A percentile compares a stretch with the other conserved stretches of the same genome.
phyloP scores from a whole-genome alignment of 23 tunicate species.

The Botrylloides violaceus region DNA sequence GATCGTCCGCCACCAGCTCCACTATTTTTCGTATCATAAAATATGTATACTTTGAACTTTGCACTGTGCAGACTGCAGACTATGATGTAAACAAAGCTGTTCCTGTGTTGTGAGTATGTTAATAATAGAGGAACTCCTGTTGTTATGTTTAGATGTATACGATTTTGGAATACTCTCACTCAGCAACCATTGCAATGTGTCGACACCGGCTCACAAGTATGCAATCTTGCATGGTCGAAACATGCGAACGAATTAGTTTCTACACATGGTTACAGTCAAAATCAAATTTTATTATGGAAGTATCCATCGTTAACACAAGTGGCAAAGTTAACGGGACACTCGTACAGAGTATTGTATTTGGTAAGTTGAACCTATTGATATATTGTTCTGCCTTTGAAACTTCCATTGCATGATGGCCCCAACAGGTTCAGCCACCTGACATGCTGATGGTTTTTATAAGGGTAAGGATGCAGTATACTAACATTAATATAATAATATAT shows the following conservation, averaged over 20 bases:
- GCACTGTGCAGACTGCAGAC: too few relatives aligned
- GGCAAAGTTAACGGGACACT: slow-evolving; percentile 92
- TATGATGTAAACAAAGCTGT: too few relatives aligned
- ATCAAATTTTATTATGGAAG: slow-evolving; percentile 94
- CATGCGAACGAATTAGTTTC: slow-evolving; percentile 96
- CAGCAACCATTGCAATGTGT: slow-evolving; percentile 87
- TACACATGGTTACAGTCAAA: slow-evolving; percentile 97
- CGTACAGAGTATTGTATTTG: slow-evolving; percentile 84
- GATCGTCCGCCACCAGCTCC: too few relatives aligned
- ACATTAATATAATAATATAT: too few relatives aligned
- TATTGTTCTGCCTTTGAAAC: background rate
- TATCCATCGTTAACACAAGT: slow-evolving; percentile 93
- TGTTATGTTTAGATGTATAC: slow-evolving; percentile 68
- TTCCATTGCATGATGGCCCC: too few relatives aligned
- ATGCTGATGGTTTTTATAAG: too few relatives aligned
- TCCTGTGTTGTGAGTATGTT: too few relatives aligned
- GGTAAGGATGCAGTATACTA: too few relatives aligned
- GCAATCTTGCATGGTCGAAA: slow-evolving; percentile 97
- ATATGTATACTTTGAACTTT: too few relatives aligned
- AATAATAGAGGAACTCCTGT: too few relatives aligned
- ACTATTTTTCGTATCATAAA: too few relatives aligned
- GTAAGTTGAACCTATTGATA: slow-evolving; percentile 33
- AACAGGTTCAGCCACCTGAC: too few relatives aligned
- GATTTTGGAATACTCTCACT: slow-evolving; percentile 94
- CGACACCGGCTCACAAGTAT: slow-evolving; percentile 95